These are phyloP conservation scores for Synergus itoensis DNA, from an alignment of 2,888 invertebrate genomes.

Conservation along the genomic window DNA sequence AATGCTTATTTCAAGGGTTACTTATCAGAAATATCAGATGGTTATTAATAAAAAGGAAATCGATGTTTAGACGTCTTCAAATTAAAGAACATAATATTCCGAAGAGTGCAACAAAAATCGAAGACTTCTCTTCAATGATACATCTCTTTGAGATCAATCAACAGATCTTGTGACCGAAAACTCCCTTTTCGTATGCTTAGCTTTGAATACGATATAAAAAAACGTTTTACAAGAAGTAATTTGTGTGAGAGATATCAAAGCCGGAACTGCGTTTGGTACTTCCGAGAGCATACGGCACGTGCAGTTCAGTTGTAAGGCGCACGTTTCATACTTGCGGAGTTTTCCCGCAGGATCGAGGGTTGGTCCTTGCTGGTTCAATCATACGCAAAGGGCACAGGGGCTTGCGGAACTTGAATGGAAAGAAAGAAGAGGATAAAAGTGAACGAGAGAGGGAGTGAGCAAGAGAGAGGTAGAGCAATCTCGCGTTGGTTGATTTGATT, in stretches of 20 bases:
- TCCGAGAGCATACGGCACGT: constrained; percentile 55
- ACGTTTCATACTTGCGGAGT: constrained; percentile 51
- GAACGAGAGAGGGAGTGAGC: constrained; percentile 49
- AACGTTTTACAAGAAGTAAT: constrained; percentile 54
- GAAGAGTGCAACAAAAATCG: too few species aligned
- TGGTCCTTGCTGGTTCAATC: constrained; percentile 65
- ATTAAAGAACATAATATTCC: not conserved
- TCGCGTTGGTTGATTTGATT: constrained; percentile 65
- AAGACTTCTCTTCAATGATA: too few species aligned
- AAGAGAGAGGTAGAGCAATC: constrained; percentile 59
- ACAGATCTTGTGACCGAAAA: too few species aligned
- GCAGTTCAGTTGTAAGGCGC: constrained; percentile 57
- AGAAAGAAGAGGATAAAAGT: constrained; percentile 53
- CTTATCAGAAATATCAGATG: not conserved
- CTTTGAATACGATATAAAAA: constrained; percentile 1
- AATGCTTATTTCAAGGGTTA: not conserved
- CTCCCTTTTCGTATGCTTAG: not conserved
- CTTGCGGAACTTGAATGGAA: constrained; percentile 64
- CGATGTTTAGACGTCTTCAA: not conserved
- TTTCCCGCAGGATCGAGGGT: constrained; percentile 59
- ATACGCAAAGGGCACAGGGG: constrained; percentile 66
- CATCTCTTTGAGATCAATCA: too few species aligned
- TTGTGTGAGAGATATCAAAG: constrained; percentile 54
- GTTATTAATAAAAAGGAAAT: not conserved
- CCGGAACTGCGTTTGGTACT: constrained; percentile 63